phyloP scores from a whole-genome alignment of 2,797 vertebrate genomes.

The Clarias laeviceps region DNA sequence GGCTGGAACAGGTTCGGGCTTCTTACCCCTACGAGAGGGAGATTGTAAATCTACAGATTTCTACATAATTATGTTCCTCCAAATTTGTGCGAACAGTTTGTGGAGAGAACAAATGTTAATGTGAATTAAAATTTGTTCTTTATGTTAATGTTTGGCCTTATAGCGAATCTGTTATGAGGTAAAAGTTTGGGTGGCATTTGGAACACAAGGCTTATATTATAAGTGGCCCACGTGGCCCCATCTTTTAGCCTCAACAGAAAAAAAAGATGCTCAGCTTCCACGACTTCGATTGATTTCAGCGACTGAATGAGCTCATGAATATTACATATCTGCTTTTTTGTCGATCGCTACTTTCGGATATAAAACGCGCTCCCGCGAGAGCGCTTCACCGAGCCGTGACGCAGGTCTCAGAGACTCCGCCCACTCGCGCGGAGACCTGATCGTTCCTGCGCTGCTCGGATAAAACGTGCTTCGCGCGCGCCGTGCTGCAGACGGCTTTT shows the following conservation, averaged over 20 bases:
- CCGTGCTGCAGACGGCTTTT: slow-evolving; percentile 13
- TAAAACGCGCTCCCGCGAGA: slow-evolving; percentile 24
- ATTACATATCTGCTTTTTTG: background rate
- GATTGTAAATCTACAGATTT: background rate
- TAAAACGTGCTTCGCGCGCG: slow-evolving; percentile 30
- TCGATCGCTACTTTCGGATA: background rate
- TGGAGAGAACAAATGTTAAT: background rate
- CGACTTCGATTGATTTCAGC: background rate
- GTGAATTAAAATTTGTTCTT: background rate
- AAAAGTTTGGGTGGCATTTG: background rate
- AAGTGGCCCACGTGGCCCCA: background rate
- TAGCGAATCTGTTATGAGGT: background rate
- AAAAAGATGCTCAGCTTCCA: background rate
- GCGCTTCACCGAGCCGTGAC: slow-evolving; percentile 39
- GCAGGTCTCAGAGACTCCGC: slow-evolving; percentile 31
- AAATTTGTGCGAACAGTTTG: background rate
- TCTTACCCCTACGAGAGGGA: background rate
- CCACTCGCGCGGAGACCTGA: slow-evolving; percentile 35
- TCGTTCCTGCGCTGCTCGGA: slow-evolving; percentile 39
- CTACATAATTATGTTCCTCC: background rate
- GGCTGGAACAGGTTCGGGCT: background rate
- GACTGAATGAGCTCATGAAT: slow-evolving; percentile 35
- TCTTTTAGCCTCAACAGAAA: background rate
- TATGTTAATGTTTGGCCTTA: background rate
- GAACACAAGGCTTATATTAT: background rate